Conservation (phyloP, 2,113 vertebrate species). For the Elgaria multicarinata region DNA sequence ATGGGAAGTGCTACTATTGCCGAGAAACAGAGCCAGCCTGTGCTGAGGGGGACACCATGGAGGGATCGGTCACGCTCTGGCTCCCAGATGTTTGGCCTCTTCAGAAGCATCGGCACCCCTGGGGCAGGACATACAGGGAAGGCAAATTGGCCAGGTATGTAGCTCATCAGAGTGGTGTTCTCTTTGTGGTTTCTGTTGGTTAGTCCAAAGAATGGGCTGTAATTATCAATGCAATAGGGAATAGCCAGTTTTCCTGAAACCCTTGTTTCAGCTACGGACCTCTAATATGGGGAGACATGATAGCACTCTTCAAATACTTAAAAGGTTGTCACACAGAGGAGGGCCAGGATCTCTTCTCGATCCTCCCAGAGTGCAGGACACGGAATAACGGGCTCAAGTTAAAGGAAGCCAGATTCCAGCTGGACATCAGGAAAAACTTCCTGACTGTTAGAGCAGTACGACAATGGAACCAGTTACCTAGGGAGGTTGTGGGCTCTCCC, state of each 20-base stretch:
- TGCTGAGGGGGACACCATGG: slow-evolving; percentile 92
- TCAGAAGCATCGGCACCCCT: slow-evolving; percentile 96
- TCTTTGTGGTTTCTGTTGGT: background rate
- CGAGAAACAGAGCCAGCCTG: slow-evolving; percentile 96
- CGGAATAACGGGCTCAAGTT: too few relatives aligned
- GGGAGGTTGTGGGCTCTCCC: too few relatives aligned
- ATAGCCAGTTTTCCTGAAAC: accelerated
- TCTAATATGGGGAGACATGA: too few relatives aligned
- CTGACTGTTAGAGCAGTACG: too few relatives aligned
- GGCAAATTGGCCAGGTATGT: slow-evolving; percentile 94
- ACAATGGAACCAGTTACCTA: too few relatives aligned
- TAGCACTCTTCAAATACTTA: too few relatives aligned
- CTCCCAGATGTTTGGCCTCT: slow-evolving; percentile 97
- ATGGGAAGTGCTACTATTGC: slow-evolving; percentile 98
- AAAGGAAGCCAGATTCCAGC: too few relatives aligned
- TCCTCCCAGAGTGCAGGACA: too few relatives aligned
- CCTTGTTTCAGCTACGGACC: background rate
- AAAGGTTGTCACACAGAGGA: too few relatives aligned
- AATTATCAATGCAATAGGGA: background rate
- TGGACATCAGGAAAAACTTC: too few relatives aligned
- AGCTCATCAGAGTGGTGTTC: background rate
- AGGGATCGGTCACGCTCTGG: slow-evolving; percentile 95
- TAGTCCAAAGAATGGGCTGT: background rate
- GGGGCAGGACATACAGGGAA: slow-evolving; percentile 97
- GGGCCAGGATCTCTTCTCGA: too few relatives aligned